Conservation (phyloP, 2,888 invertebrate genomes). For the Galerucella nymphaeae region DNA sequence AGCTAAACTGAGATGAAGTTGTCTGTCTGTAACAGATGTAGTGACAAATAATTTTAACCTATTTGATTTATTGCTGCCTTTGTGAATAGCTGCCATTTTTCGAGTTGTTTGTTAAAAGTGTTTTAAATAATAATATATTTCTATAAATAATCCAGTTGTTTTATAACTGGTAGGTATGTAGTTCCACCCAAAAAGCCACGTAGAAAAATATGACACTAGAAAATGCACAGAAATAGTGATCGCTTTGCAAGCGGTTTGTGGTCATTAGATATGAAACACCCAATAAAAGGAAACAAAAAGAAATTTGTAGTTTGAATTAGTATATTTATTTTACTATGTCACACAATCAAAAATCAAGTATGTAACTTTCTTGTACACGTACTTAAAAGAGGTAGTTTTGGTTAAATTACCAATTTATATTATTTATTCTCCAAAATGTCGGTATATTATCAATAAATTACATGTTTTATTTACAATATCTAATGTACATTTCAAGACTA, state of each 20-base stretch:
- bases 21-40: too few species aligned
- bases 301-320: not conserved
- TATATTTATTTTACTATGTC: conserved; percentile 19
- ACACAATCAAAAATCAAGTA: conserved; percentile 16
- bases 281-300: not conserved
- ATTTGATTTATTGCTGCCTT: conserved; percentile 9
- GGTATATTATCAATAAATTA: conserved; percentile 23
- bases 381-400: conserved; percentile 31
- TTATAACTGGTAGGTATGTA: too few species aligned
- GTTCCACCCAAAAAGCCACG: too few species aligned
- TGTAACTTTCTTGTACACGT: conserved; percentile 5
- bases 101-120: not conserved
- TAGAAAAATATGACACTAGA: too few species aligned
- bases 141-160: not conserved
- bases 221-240: too few species aligned
- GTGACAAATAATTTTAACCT: not conserved
- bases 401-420: conserved; percentile 28
- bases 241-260: too few species aligned
- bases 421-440: conserved; percentile 14
- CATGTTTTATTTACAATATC: conserved; percentile 29
- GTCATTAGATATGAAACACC: too few species aligned
- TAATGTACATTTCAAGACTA: conserved; percentile 32
- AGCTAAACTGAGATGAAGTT: too few species aligned
- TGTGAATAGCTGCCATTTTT: conserved; percentile 9
- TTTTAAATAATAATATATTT: not conserved